phyloP scores from a whole-genome alignment of 2,113 vertebrate genomes.

The Chionomys nivalis region DNA sequence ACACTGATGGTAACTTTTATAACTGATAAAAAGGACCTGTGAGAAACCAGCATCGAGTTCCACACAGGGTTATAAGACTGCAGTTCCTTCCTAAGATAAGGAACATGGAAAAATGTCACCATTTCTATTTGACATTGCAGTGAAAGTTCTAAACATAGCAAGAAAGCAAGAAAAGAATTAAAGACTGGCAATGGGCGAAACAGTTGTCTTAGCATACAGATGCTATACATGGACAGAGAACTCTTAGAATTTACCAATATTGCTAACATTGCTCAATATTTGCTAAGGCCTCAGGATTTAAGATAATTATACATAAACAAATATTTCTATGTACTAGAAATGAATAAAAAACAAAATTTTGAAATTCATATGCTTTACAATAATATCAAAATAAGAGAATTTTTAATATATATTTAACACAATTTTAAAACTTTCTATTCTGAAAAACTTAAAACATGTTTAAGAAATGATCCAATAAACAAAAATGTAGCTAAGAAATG shows the following conservation, averaged over 20 bases:
- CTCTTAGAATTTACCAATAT: slow-evolving; percentile 4
- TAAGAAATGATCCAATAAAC: not conserved
- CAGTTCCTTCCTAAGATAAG: not conserved
- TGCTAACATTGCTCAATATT: not conserved
- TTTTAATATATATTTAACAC: not conserved
- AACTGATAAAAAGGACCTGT: not conserved
- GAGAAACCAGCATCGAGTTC: not conserved
- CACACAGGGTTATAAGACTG: not conserved
- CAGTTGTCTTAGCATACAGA: not conserved
- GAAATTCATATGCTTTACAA: not conserved
- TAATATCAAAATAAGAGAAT: not conserved
- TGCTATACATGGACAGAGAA: not conserved
- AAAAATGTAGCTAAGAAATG: not conserved
- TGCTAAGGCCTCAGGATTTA: not conserved
- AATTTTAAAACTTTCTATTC: not conserved
- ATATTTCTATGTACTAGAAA: not conserved
- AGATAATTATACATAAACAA: not conserved
- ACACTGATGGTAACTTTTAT: not conserved
- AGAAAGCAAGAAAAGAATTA: not conserved
- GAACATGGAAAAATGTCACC: not conserved
- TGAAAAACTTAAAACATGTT: not conserved
- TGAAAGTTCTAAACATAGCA: not conserved
- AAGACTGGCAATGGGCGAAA: not conserved
- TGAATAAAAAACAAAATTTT: not conserved
- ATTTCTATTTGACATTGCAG: not conserved